Percentiles rank a stretch among this genome's conserved stretches.
Evolutionary conservation across 2,113 vertebrate species (phyloP).

Genomic region (Erythrolamprus reginae): DNA sequence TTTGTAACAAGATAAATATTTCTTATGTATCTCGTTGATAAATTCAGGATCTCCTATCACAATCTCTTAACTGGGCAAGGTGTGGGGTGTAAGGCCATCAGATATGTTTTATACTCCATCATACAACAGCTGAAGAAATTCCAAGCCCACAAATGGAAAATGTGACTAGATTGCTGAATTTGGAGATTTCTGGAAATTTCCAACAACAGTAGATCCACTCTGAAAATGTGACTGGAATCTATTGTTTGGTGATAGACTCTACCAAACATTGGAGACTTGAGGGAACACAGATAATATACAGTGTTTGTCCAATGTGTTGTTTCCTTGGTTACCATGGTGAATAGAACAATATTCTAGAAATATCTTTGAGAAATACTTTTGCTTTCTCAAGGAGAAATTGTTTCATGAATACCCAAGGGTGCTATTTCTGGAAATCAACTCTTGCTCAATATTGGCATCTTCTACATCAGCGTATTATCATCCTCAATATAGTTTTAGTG

Average conservation of each 20-base stretch:
- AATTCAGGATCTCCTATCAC: background rate
- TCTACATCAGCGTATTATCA: conserved; percentile 12
- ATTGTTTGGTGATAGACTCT: background rate
- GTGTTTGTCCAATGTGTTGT: background rate
- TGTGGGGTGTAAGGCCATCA: background rate
- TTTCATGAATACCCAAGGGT: conserved; percentile 18
- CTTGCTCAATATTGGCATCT: conserved; percentile 37
- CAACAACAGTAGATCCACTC: background rate
- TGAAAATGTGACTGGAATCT: background rate
- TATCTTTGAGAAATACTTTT: conserved; percentile 16
- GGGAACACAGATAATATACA: background rate
- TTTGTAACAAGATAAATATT: background rate
- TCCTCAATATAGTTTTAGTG: background rate
- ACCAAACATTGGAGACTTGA: background rate
- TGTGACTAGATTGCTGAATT: background rate
- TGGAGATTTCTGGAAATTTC: background rate
- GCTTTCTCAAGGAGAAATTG: conserved; percentile 18
- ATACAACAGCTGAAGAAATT: background rate
- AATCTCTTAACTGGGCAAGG: background rate
- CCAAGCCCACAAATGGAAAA: background rate
- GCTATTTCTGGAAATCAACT: conserved; percentile 36
- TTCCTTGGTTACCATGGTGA: background rate
- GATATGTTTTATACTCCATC: background rate
- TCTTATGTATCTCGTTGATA: background rate
- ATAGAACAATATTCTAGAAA: conserved; percentile 4